phyloP scores from a whole-genome alignment of 2,888 invertebrate species.

The Mythimna pallens region DNA sequence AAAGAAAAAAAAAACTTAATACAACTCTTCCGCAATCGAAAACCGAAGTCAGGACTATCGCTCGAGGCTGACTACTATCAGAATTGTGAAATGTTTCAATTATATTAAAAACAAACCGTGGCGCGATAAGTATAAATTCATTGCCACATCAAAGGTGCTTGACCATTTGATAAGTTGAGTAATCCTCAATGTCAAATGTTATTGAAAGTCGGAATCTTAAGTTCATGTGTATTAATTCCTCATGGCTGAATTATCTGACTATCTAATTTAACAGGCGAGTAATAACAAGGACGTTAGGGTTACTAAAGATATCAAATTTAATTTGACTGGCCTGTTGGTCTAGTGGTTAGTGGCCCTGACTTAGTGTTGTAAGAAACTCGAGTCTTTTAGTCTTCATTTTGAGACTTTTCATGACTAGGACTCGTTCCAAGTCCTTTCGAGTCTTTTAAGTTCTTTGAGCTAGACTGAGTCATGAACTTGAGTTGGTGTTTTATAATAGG shows the following conservation, averaged over 20 bases:
- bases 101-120: neutral
- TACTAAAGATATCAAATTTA: too few species aligned
- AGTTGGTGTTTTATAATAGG: too few species aligned
- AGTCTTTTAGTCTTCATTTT: too few species aligned
- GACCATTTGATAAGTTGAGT: slow-evolving; percentile 18
- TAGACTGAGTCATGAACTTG: too few species aligned
- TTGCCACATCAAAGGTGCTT: slow-evolving; percentile 25
- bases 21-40: neutral
- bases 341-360: too few species aligned
- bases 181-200: slow-evolving; percentile 33
- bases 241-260: neutral
- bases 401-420: too few species aligned
- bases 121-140: slow-evolving; percentile 8
- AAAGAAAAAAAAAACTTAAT: neutral
- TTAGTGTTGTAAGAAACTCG: too few species aligned
- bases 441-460: too few species aligned
- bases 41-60: neutral
- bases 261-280: neutral
- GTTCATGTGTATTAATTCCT: neutral
- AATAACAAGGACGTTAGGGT: neutral
- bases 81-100: slow-evolving; percentile 31
- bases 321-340: too few species aligned
- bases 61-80: slow-evolving; percentile 36
- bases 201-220: slow-evolving; percentile 13
- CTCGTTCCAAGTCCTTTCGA: too few species aligned